These are phyloP conservation scores for Hydrocynus forskahlii DNA, from an alignment of 2,797 vertebrate genomes.

Conservation along the genomic window DNA sequence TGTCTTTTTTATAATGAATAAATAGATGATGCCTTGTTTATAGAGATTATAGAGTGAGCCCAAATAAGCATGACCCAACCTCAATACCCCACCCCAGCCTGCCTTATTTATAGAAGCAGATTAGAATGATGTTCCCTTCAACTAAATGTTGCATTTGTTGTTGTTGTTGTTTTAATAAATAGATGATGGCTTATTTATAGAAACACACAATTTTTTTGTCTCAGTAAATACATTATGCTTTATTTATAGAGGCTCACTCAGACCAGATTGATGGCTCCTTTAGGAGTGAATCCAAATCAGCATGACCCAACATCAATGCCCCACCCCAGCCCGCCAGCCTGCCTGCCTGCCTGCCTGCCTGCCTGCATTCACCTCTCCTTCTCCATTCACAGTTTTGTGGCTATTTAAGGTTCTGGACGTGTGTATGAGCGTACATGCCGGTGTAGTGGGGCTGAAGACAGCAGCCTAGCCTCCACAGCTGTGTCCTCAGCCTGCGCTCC, in stretches of 20 bases:
- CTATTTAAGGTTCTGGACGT: neutral
- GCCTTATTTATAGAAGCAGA: neutral
- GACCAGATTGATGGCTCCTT: neutral
- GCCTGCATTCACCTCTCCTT: neutral
- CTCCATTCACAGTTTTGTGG: constrained; percentile 4
- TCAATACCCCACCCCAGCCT: no score
- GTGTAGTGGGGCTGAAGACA: constrained; percentile 2
- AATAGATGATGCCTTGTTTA: no score
- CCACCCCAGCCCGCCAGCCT: neutral
- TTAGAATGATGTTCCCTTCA: neutral
- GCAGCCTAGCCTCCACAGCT: constrained; percentile 1
- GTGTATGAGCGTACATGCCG: neutral
- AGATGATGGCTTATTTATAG: no score
- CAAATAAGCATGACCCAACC: no score
- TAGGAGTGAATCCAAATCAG: neutral
- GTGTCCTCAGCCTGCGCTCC: constrained; percentile 37
- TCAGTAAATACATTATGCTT: no score
- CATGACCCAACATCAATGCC: neutral
- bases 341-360: neutral
- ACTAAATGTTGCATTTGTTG: no score
- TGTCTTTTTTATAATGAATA: no score
- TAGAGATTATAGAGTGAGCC: no score
- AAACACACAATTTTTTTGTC: no score
- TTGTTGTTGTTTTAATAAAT: no score
- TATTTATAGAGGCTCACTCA: no score